A percentile compares a stretch with the other conserved stretches of the same genome.
These are phyloP conservation scores for Suncus etruscus DNA, from an alignment of 2,113 vertebrate species.

Conservation along the genomic window DNA sequence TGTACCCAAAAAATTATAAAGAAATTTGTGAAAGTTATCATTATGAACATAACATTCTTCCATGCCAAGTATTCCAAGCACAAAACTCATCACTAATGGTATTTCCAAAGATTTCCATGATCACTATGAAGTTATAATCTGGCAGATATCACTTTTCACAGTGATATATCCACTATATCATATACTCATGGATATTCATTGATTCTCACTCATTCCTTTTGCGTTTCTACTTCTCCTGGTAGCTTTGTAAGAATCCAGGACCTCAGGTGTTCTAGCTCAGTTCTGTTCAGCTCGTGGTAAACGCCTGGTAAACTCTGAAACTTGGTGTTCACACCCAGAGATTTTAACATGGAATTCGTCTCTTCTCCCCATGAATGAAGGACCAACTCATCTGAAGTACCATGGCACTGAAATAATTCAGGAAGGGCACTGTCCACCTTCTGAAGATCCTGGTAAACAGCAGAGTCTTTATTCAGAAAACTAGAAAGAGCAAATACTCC, in stretches of 20 bases:
- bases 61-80: neutral
- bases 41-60: neutral
- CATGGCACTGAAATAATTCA: constrained; percentile 94
- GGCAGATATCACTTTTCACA: constrained; percentile 2
- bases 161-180: neutral
- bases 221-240: constrained; percentile 76
- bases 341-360: constrained; percentile 87
- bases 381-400: constrained; percentile 91
- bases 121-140: neutral
- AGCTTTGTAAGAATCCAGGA: constrained; percentile 92
- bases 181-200: neutral
- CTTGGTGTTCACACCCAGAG: constrained; percentile 87
- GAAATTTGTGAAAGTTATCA: neutral
- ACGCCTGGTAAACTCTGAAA: constrained; percentile 90
- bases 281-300: constrained; percentile 89
- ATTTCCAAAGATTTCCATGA: constrained; percentile 50
- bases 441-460: constrained; percentile 91
- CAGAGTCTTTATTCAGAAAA: constrained; percentile 93
- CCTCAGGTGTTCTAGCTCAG: constrained; percentile 90
- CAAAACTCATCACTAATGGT: neutral
- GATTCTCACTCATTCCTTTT: constrained; percentile 66
- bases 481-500: constrained; percentile 94
- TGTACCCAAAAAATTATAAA: neutral
- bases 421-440: constrained; percentile 83
- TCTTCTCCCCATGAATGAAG: constrained; percentile 92